Conservation (phyloP, 2,888 invertebrate genomes). For the Machimus atricapillus region DNA sequence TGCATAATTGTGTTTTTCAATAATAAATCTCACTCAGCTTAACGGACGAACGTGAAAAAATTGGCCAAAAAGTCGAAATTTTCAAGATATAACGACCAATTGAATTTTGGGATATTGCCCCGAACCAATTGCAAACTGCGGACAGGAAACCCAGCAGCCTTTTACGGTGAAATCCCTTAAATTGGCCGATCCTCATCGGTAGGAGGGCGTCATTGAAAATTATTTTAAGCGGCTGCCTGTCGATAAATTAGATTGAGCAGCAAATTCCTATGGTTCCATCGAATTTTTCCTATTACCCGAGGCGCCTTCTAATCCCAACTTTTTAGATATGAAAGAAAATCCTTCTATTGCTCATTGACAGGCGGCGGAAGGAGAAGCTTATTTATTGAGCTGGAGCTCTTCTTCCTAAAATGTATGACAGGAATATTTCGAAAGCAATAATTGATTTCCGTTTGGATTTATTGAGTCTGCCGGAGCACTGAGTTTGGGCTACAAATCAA, state of each 20-base stretch:
- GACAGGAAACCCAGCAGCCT: neutral
- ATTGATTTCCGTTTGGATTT: neutral
- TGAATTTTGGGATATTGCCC: neutral
- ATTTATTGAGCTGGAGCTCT: neutral
- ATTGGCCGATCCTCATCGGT: neutral
- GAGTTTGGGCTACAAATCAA: neutral
- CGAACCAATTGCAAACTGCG: neutral
- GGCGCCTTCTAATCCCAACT: neutral
- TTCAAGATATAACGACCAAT: neutral
- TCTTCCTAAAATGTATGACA: neutral
- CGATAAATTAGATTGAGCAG: neutral
- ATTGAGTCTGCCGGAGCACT: neutral
- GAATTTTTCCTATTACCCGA: neutral
- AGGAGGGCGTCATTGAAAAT: neutral
- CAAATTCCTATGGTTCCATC: neutral
- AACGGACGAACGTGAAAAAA: neutral
- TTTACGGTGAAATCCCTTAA: neutral
- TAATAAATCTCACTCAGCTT: neutral
- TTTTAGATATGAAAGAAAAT: neutral
- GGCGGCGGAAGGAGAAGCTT: neutral
- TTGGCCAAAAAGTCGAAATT: neutral
- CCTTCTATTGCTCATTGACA: neutral
- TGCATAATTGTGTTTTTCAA: neutral
- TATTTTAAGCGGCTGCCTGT: neutral
- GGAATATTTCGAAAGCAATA: neutral